phyloP scores from a whole-genome alignment of 2,888 invertebrate species.

The Lepidocyrtinus sp. region DNA sequence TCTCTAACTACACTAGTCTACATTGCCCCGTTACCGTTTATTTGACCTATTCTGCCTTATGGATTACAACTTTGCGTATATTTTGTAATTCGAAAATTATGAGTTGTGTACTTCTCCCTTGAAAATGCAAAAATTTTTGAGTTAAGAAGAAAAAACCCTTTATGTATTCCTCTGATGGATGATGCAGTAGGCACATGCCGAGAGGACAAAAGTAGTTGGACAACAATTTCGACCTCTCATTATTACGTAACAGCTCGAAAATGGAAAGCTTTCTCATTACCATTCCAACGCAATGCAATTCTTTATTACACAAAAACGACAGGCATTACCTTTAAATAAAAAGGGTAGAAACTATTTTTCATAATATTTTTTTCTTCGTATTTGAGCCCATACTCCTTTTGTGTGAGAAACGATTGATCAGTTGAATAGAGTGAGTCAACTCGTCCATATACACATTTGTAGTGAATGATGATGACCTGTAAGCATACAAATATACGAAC shows the following conservation, averaged over 20 bases:
- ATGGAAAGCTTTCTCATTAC: slow-evolving; percentile 33
- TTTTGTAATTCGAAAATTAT: too few species aligned
- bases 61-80: too few species aligned
- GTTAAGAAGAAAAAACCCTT: too few species aligned
- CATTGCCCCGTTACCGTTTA: too few species aligned
- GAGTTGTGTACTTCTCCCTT: too few species aligned
- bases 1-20: too few species aligned
- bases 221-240: slow-evolving; percentile 21
- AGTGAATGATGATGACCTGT: neutral
- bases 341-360: neutral
- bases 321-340: neutral
- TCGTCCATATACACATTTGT: neutral
- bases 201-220: slow-evolving; percentile 1
- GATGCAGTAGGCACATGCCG: too few species aligned
- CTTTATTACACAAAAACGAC: neutral
- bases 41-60: too few species aligned
- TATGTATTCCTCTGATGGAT: too few species aligned
- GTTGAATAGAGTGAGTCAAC: slow-evolving; percentile 1
- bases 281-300: slow-evolving; percentile 6
- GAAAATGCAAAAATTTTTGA: too few species aligned
- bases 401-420: neutral
- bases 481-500: neutral
- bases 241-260: slow-evolving; percentile 30
- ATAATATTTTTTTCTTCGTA: neutral
- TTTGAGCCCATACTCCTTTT: neutral